Conservation (phyloP, 2,113 vertebrate species). For the Ictalurus punctatus region DNA sequence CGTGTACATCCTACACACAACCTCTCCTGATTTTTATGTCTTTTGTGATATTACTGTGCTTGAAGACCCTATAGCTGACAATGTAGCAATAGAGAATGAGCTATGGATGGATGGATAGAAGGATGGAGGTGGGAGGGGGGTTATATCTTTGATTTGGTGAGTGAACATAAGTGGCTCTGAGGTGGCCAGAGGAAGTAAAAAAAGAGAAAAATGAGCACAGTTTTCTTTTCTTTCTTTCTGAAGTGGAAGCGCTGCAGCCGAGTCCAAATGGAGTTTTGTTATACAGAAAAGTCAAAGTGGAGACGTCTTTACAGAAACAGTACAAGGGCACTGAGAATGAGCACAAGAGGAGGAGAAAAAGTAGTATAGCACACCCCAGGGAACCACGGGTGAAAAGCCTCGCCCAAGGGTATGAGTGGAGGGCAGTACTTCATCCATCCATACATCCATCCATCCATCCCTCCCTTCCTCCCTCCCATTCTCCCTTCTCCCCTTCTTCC, state of each 20-base stretch:
- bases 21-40: constrained; percentile 20
- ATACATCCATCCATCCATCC: constrained; percentile 30
- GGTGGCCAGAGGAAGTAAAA: constrained; percentile 58
- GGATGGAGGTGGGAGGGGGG: constrained; percentile 34
- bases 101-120: constrained; percentile 26
- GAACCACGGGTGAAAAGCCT: constrained; percentile 55
- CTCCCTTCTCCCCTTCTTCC: background rate
- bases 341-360: constrained; percentile 10
- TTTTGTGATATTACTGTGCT: constrained; percentile 43
- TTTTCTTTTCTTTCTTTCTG: constrained; percentile 18
- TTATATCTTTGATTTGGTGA: constrained; percentile 67
- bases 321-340: constrained; percentile 25
- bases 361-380: constrained; percentile 36
- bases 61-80: constrained; percentile 54
- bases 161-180: constrained; percentile 74
- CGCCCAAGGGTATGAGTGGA: constrained; percentile 48
- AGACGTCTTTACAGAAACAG: constrained; percentile 7
- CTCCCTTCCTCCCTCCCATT: background rate
- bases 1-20: background rate
- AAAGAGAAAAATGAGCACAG: constrained; percentile 57
- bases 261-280: constrained; percentile 33
- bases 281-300: background rate
- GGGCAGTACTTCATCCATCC: constrained; percentile 57
- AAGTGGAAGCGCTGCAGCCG: constrained; percentile 12
- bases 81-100: constrained; percentile 50